phyloP scores from a whole-genome alignment of 2,797 vertebrate genomes.

The Agapornis canus region DNA sequence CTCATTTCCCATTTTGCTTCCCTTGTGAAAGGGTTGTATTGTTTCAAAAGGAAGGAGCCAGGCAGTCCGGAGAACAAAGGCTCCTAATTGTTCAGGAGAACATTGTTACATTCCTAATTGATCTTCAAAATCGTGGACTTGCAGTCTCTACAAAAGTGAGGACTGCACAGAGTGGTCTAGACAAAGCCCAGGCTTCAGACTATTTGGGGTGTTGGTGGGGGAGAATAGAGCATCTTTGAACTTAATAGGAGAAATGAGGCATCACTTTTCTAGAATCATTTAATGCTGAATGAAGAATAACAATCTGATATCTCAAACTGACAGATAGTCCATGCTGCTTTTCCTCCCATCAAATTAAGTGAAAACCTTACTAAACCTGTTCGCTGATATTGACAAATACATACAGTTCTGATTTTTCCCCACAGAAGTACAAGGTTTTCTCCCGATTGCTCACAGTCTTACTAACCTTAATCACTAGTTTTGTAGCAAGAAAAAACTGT shows the following conservation, averaged over 20 bases:
- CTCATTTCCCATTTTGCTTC: background rate
- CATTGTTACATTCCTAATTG: background rate
- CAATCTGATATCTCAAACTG: background rate
- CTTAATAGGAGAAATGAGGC: background rate
- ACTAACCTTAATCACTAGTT: background rate
- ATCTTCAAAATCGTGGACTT: background rate
- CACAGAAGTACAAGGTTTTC: background rate
- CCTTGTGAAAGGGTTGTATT: background rate
- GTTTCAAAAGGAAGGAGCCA: slow-evolving; percentile 21
- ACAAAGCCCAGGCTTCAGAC: background rate
- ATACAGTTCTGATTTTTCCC: background rate
- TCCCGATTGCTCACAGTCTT: background rate
- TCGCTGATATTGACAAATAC: background rate
- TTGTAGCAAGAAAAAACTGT: background rate
- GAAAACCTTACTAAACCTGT: background rate
- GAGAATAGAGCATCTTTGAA: background rate
- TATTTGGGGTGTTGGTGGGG: background rate
- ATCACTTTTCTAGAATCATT: background rate
- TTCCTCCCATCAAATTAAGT: background rate
- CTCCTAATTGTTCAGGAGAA: background rate
- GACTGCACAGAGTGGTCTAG: background rate
- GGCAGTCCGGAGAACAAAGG: slow-evolving; percentile 18
- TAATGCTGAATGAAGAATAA: background rate
- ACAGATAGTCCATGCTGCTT: background rate
- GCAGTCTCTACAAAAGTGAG: background rate